Base-by-base conservation (phyloP, 2,888 invertebrate genomes). In the Brachypterus glaber region DNA sequence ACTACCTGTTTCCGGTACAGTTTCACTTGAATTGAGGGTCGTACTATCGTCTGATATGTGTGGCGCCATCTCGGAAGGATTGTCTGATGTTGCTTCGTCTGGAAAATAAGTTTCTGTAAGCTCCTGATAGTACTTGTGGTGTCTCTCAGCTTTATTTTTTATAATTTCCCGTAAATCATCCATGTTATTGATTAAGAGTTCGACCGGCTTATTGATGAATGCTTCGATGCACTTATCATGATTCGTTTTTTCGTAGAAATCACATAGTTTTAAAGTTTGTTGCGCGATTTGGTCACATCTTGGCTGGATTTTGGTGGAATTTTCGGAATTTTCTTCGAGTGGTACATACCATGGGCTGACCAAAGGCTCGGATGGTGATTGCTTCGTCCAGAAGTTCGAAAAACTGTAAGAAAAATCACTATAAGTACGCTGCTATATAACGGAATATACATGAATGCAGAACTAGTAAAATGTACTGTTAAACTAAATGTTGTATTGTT, bases 311-410 rank as follows among this genome's bases (percentile, higher is more conserved):
- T 12, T 31, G 35, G 31, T 27, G 21, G 17, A 7, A 21, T 5
- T 21, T 5, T 9, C 5, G 27, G 11, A 13, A 13, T 5, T 5
- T 13, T 27, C 27, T 5, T 5, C 7, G 21, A 9, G 7, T 5
- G 21, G 7, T 21, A 21, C 21, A 7, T 5, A 5, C 59, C 61
- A 60, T 38, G 55, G 53, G 33, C 55, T 25, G 42, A 50, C 27
- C 30, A 41, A 30, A 26, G 49, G 47, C 44, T 48, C 58, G 47
- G 54, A 51, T 41, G 53, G 51, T 42, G 55, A 45, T 34, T 51
- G 55, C 48, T 53, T 57, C 48, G 57, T 52, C 61, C 61, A 60
- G 40, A 61, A 59, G 35, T 54, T 54, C 42, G 54, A 54, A 47
- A 62, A 64, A 58, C 63, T 62, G 49, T 39, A 54, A 40, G 26